Evolutionary conservation across 2,888 invertebrate species (phyloP).

Genomic region (Bellardia pandia): DNA sequence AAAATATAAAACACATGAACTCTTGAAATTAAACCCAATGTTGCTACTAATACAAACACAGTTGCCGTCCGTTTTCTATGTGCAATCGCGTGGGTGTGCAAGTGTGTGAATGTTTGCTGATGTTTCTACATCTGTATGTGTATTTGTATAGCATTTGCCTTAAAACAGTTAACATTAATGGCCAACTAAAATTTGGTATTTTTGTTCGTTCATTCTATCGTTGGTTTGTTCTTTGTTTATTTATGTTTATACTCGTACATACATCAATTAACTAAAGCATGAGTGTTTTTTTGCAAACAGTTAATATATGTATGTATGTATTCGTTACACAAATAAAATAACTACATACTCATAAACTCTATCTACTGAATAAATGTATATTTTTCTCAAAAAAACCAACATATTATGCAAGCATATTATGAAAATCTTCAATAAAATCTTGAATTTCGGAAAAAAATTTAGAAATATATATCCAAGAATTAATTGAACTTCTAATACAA

Average conservation of each 20-base stretch:
- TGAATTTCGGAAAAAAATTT: no score
- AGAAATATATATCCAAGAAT: no score
- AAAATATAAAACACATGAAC: conserved; percentile 23
- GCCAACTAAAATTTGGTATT: background rate
- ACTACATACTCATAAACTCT: no score
- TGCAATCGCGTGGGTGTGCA: background rate
- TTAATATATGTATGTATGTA: no score
- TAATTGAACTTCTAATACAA: no score
- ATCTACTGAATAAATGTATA: no score
- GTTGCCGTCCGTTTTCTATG: background rate
- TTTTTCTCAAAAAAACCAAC: no score
- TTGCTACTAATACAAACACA: conserved; percentile 8
- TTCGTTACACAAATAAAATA: no score
- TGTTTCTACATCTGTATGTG: background rate
- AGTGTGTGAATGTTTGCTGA: background rate
- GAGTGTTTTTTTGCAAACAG: background rate
- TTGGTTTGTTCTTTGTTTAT: background rate
- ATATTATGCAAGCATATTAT: no score
- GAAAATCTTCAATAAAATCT: no score
- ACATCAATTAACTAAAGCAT: background rate
- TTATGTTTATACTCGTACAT: background rate
- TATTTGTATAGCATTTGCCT: background rate
- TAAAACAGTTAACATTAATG: conserved; percentile 24
- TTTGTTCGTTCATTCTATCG: background rate
- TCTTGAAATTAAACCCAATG: conserved; percentile 14